Percentiles rank a stretch among this genome's conserved stretches.
phyloP scores from a whole-genome alignment of 2,113 vertebrate species.

The Peromyscus maniculatus region DNA sequence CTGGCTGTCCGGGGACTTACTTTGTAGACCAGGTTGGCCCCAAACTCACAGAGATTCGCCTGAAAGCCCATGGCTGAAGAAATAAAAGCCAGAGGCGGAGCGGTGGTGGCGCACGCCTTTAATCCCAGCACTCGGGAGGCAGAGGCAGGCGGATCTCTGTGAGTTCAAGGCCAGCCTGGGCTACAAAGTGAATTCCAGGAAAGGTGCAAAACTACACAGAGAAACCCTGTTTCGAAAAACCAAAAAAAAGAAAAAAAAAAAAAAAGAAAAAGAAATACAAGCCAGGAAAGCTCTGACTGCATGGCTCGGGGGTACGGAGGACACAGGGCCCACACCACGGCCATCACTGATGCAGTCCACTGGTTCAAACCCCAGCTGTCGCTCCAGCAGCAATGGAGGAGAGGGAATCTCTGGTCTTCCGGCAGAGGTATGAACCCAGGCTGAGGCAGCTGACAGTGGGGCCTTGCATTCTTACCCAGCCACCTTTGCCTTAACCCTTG shows the following conservation, averaged over 20 bases:
- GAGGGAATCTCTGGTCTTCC: background rate
- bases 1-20: background rate
- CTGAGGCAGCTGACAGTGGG: background rate
- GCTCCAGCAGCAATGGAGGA: too few species aligned
- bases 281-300: background rate
- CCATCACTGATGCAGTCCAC: too few species aligned
- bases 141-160: too few species aligned
- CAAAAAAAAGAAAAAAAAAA: too few species aligned
- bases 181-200: too few species aligned
- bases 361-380: background rate
- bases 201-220: too few species aligned
- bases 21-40: background rate
- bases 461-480: accelerated
- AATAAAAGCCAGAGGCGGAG: background rate
- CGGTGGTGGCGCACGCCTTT: too few species aligned
- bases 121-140: too few species aligned
- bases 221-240: too few species aligned
- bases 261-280: background rate
- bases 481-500: background rate
- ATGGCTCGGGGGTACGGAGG: background rate
- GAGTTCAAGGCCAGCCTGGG: too few species aligned
- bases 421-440: accelerated
- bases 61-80: background rate
- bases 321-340: background rate
- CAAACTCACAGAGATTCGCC: background rate